These are phyloP conservation scores for Melitaea athalia DNA, from an alignment of 2,888 invertebrate genomes.

Conservation along the genomic window DNA sequence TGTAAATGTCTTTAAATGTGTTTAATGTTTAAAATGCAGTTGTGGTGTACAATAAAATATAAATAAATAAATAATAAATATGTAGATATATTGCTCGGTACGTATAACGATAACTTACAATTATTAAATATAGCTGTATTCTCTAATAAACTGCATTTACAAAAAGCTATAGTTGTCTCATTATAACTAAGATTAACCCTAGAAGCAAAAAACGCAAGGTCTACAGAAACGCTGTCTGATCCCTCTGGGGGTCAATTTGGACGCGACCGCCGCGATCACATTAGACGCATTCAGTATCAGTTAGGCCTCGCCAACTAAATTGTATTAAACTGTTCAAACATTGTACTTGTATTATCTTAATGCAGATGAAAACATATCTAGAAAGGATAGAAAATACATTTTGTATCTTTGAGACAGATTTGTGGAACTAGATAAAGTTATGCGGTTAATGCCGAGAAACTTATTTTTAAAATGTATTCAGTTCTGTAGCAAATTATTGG, in stretches of 20 bases:
- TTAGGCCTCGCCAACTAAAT: conserved; percentile 73
- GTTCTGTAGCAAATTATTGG: too few relatives aligned
- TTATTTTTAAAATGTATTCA: too few relatives aligned
- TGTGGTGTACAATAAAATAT: too few relatives aligned
- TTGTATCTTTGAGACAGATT: not conserved
- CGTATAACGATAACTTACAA: too few relatives aligned
- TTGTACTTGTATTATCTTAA: conserved; percentile 43
- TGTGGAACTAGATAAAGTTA: not conserved
- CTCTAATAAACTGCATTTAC: not conserved
- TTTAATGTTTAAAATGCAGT: too few relatives aligned
- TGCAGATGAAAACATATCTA: conserved; percentile 42
- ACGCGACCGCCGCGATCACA: conserved; percentile 62
- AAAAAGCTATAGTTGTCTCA: not conserved
- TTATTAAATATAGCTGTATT: too few relatives aligned
- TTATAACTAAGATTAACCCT: not conserved
- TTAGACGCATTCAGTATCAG: conserved; percentile 67
- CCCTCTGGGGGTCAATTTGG: conserved; percentile 61
- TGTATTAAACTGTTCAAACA: conserved; percentile 63
- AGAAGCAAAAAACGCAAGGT: not conserved
- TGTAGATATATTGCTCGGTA: too few relatives aligned
- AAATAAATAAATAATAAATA: too few relatives aligned
- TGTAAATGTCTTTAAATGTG: too few relatives aligned
- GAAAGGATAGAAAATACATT: conserved; percentile 16
- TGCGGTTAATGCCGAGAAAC: too few relatives aligned
- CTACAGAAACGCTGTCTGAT: conserved; percentile 9